phyloP scores from a whole-genome alignment of 2,888 invertebrate species.

The Eilema sororculum region DNA sequence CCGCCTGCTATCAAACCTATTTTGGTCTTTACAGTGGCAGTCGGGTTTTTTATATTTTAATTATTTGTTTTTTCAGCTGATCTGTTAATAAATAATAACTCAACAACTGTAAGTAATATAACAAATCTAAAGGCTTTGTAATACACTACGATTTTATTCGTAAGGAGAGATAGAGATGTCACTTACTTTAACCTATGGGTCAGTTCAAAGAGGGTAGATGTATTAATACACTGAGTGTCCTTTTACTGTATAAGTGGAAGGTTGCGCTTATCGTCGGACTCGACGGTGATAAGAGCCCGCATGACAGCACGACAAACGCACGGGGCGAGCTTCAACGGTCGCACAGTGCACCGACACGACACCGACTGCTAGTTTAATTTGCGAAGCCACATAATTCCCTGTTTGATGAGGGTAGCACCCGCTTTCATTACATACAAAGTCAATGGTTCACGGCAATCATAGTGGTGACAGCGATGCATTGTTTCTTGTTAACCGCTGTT shows the following conservation, averaged over 20 bases:
- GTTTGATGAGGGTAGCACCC: constrained; percentile 67
- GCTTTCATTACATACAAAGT: constrained; percentile 65
- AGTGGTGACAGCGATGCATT: constrained; percentile 46
- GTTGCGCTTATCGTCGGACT: constrained; percentile 61
- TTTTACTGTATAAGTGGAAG: constrained; percentile 48
- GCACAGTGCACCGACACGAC: constrained; percentile 42
- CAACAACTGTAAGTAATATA: not conserved
- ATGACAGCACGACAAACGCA: constrained; percentile 53
- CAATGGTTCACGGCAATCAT: constrained; percentile 46
- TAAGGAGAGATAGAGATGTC: not conserved
- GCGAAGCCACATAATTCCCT: constrained; percentile 67
- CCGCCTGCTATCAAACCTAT: too few species aligned
- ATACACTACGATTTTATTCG: not conserved
- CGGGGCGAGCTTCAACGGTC: constrained; percentile 28
- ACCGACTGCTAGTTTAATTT: constrained; percentile 66
- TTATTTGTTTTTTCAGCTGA: too few species aligned
- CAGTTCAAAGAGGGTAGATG: constrained; percentile 36
- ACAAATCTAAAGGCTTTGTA: not conserved
- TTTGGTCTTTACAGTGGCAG: too few species aligned
- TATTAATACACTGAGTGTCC: constrained; percentile 38
- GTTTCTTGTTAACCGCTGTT: constrained; percentile 32
- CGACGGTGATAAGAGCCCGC: constrained; percentile 66
- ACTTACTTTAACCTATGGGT: constrained; percentile 22
- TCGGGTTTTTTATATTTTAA: too few species aligned
- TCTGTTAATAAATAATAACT: not conserved